Conservation (phyloP, 1,140 invertebrate genomes). For the Drosophila arizonae region DNA sequence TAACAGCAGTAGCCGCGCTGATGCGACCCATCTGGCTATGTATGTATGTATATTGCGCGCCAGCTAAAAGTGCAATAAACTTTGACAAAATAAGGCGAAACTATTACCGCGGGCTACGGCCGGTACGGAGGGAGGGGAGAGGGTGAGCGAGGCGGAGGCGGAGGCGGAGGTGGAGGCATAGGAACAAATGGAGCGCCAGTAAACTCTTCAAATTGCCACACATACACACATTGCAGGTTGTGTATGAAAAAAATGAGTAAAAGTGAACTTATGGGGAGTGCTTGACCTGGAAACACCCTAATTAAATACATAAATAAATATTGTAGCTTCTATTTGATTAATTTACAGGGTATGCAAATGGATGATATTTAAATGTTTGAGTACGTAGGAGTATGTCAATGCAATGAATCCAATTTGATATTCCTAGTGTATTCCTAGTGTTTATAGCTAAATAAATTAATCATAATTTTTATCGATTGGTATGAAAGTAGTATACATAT, state of each 20-base stretch:
- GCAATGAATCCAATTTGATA: too few relatives aligned
- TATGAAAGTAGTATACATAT: too few relatives aligned
- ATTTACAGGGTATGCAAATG: too few relatives aligned
- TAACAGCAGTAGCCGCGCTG: neutral
- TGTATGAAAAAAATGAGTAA: slow-evolving; percentile 15
- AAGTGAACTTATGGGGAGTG: slow-evolving; percentile 31
- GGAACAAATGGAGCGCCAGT: slow-evolving; percentile 57
- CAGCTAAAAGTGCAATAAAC: slow-evolving; percentile 76
- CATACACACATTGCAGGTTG: slow-evolving; percentile 17
- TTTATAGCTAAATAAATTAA: too few relatives aligned
- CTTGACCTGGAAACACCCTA: neutral
- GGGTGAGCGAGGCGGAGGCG: neutral
- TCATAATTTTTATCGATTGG: too few relatives aligned
- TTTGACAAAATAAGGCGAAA: slow-evolving; percentile 68
- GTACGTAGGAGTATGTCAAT: too few relatives aligned
- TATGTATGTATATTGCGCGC: slow-evolving; percentile 18
- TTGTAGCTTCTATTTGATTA: neutral
- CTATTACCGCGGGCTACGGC: slow-evolving; percentile 25
- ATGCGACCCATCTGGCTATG: slow-evolving; percentile 10
- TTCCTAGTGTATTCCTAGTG: too few relatives aligned
- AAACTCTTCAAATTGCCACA: slow-evolving; percentile 47
- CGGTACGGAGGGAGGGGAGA: neutral
- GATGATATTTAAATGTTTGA: too few relatives aligned
- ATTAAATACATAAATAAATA: neutral
- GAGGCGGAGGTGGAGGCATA: slow-evolving; percentile 4